Base-by-base conservation (phyloP, 53 echinoderm and acorn worm genomes). In the Luidia sarsii region DNA sequence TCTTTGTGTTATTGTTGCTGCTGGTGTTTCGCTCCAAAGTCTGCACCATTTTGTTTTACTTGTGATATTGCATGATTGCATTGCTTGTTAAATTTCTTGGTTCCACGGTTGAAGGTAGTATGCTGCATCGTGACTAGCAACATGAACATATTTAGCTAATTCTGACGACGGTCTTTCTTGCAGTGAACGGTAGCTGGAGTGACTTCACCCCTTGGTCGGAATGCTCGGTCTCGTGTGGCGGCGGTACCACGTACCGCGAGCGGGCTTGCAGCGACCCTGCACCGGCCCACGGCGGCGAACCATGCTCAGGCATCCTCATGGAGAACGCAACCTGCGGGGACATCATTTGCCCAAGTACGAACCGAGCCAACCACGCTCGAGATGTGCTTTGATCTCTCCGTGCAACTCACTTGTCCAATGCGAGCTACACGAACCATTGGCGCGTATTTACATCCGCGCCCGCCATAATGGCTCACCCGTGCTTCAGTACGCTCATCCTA, bases 171-270 rank as follows among this genome's bases (percentile, higher is more conserved):
- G 11, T 53, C 6, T 27, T 57, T 28, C 4, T 67, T 45, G 2
- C 39, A 94, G 94, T 94, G 11, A 83, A 94, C 45, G 91, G 94
- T 27, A 66, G 72, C 21, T 94, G 94, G 94, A 70, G 80, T 0
- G 82, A 60, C 34, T 94, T 68, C 16, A 65, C 86, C 3, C 39
- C 70, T 10, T 94, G 94, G 94, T 65, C 72, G 57, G 67, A 48
- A 1, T 94, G 91, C 80, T 70, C 85, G n/a, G 91, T 84, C 20
- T 79, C 91, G 2, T 94, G 94, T 68, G 91, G 86, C 10, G 86
- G 85, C 6, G 92, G 89, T 5, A 48, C 65, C 23, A 57, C 91
- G 13, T 83, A 54, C 13, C 45, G 89, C 16, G 75, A 57, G 30
- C 68, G 88, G 36, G 73, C 57, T 7, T 94, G 94, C 43, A 68